These are phyloP conservation scores for Pyrocoelia pectoralis DNA, from an alignment of 2,888 invertebrate species.

Conservation along the genomic window DNA sequence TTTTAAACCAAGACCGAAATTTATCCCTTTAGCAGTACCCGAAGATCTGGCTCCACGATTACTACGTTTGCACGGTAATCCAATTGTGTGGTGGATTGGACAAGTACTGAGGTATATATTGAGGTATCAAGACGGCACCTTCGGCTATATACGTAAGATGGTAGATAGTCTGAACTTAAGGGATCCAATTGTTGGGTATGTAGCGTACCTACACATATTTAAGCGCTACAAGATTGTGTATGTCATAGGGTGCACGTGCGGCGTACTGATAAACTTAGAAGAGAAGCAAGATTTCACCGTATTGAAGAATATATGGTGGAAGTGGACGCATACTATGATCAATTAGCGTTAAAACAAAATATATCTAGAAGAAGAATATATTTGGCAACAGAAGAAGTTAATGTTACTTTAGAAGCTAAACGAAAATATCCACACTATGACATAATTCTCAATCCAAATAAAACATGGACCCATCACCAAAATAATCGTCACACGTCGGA, in stretches of 20 bases:
- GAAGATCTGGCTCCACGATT: conserved; percentile 86
- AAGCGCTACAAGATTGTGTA: not conserved
- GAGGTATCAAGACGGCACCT: conserved; percentile 78
- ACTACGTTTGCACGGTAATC: conserved; percentile 87
- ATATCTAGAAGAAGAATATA: conserved; percentile 75
- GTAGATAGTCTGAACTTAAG: conserved; percentile 80
- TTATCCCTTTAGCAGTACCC: conserved; percentile 89
- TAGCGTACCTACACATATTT: not conserved
- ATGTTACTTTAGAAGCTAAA: conserved; percentile 75
- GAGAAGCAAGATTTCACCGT: conserved; percentile 94
- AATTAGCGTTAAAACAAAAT: conserved; percentile 70
- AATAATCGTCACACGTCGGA: conserved; percentile 81
- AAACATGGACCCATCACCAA: conserved; percentile 88
- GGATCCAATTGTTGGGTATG: conserved; percentile 81
- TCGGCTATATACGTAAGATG: conserved; percentile 76
- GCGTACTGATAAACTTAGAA: conserved; percentile 86
- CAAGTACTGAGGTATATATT: conserved; percentile 86
- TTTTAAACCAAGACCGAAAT: conserved; percentile 83
- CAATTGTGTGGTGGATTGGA: conserved; percentile 66
- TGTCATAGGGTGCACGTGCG: not conserved
- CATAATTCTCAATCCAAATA: conserved; percentile 86
- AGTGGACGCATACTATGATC: conserved; percentile 87
- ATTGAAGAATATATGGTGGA: conserved; percentile 95
- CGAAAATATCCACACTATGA: conserved; percentile 82
- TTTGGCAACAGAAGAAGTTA: conserved; percentile 61